A percentile compares a stretch with the other conserved stretches of the same genome.
Evolutionary conservation across 2,888 invertebrate genomes (phyloP).

Genomic region (Habrosyne pyritoides): DNA sequence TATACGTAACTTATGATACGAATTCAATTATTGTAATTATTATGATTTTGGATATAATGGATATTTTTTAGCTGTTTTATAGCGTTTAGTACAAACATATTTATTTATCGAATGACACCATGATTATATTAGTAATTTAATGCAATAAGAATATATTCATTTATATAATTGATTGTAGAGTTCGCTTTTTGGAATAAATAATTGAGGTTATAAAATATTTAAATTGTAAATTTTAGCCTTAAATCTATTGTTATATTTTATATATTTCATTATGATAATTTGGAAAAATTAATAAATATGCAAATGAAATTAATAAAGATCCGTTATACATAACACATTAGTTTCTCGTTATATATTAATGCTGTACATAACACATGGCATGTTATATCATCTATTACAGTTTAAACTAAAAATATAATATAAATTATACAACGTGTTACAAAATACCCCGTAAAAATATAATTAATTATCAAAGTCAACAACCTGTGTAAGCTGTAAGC

Average conservation of each 20-base stretch:
- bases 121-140: neutral
- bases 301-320: neutral
- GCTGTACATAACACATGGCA: neutral
- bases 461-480: too few species aligned
- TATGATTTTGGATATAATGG: conserved; percentile 15
- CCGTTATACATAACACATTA: neutral
- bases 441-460: too few species aligned
- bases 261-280: neutral
- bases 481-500: too few species aligned
- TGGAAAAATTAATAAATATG: neutral
- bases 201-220: neutral
- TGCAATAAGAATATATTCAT: neutral
- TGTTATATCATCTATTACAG: neutral
- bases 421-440: conserved; percentile 19
- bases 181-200: neutral
- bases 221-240: conserved; percentile 6
- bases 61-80: conserved; percentile 34
- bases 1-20: conserved; percentile 35
- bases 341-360: neutral
- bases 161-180: conserved; percentile 12
- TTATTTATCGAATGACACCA: neutral
- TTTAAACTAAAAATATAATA: neutral
- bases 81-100: conserved; percentile 10
- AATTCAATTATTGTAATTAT: conserved; percentile 43
- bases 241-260: neutral